Evolutionary conservation across 2,888 invertebrate genomes (phyloP), one percentile per base, ranked within the genome.

Genomic region (Clistopyga incitator): DNA sequence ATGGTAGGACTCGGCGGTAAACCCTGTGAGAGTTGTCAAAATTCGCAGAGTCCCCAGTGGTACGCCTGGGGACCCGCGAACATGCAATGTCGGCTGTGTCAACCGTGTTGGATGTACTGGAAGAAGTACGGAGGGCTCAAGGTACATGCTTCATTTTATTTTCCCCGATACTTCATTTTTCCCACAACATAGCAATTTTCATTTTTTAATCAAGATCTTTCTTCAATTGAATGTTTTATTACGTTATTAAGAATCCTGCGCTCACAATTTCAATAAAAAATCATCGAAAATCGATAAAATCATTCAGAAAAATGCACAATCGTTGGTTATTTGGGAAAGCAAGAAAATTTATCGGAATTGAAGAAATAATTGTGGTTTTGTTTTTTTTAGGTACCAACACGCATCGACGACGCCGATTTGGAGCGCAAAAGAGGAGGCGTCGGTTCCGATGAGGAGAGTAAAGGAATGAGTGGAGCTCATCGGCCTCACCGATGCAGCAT

Each of bases 91-190:
- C 96, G 99, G 89, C 95, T 99, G 84, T 99, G 99, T 94, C 97
- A 97, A 89, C 94, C 95, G 18, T 99, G 99, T 94, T 99, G 99
- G 99, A 96, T 96, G 85, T 99, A 99, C 93, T 99, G 99, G 99
- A 99, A 99, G 94, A 98, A 98, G 93, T 99, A 98, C 94, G 99
- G 99, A 80, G 99, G 99, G 84, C 95, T 99, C 72, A 98, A 98
- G 94, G 96, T 96, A 88, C 20, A 45, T 59, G 11, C 34, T 23
- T 13, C 34, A 50, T 70, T 50, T 15, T 1, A 45, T 45, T 45
- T 13, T 15, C 45, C 2, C 13, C 3, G 3, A 15, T 15, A 50
- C 4, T n/a, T 15, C 47, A 47, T 1, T 4, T 6, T 11, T 42
- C 1, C 29, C 1, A 42, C 42, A 8, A 11, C 11, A 29, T 4